These are phyloP conservation scores for Anadara kagoshimensis DNA, from an alignment of 1,140 invertebrate species.

Conservation along the genomic window DNA sequence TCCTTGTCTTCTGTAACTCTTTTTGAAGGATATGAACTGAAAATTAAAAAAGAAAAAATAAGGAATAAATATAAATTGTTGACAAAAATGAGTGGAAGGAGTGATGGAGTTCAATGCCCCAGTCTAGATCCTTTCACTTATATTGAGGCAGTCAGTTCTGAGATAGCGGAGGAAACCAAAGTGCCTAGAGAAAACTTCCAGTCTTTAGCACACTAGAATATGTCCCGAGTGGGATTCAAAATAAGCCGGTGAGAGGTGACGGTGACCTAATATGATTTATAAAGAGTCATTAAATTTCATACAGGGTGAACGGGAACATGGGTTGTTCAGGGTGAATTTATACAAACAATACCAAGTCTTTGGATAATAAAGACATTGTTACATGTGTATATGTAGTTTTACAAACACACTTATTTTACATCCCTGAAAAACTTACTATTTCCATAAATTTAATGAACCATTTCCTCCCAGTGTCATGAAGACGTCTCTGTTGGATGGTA, in stretches of 20 bases:
- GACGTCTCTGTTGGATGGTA: conserved; percentile 96
- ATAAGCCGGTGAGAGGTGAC: too few relatives aligned
- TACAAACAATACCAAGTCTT: neutral
- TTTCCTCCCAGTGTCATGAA: conserved; percentile 92
- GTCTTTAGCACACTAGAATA: too few relatives aligned
- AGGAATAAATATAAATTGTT: neutral
- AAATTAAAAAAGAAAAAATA: conserved; percentile 12
- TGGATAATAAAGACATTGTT: neutral
- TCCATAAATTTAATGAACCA: conserved; percentile 92
- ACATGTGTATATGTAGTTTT: neutral
- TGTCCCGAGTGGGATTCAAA: too few relatives aligned
- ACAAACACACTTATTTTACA: neutral
- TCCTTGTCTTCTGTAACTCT: conserved; percentile 81
- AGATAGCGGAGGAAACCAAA: too few relatives aligned
- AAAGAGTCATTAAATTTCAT: neutral
- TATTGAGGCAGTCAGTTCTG: too few relatives aligned
- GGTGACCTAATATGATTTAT: too few relatives aligned
- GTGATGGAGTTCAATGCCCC: neutral
- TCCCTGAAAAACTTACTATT: conserved; percentile 82
- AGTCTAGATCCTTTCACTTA: too few relatives aligned
- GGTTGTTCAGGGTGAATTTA: too few relatives aligned
- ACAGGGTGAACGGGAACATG: too few relatives aligned
- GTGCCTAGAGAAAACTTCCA: too few relatives aligned
- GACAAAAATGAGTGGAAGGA: neutral
- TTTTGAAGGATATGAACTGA: conserved; percentile 88